Percentiles rank a stretch among this genome's conserved stretches.
phyloP scores from a whole-genome alignment of 1,140 invertebrate genomes.

The Diachasma alloeum region DNA sequence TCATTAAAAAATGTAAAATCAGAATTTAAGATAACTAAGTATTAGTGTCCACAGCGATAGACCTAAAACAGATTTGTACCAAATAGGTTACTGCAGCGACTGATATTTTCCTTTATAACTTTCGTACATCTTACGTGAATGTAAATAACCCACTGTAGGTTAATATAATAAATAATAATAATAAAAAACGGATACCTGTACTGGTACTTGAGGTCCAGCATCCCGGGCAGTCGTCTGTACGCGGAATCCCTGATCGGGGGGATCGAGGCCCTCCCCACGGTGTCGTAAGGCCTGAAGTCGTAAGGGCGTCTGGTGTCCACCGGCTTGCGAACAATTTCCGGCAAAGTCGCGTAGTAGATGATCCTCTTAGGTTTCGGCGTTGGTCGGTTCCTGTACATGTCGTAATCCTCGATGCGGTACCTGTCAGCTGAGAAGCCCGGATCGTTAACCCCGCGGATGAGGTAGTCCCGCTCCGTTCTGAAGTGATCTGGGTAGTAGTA shows the following conservation, averaged over 20 bases:
- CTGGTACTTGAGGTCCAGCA: slow-evolving; percentile 40
- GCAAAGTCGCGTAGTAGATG: slow-evolving; percentile 64
- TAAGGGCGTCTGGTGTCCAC: slow-evolving; percentile 48
- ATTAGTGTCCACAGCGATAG: no score
- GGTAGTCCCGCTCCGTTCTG: slow-evolving; percentile 44
- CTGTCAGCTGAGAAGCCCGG: slow-evolving; percentile 46
- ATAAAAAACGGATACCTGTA: slow-evolving; percentile 39
- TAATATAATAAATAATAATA: no score
- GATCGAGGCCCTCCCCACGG: slow-evolving; percentile 9
- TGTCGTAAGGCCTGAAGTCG: slow-evolving; percentile 18
- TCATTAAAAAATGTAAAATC: no score
- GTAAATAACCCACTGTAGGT: no score
- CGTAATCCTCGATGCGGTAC: slow-evolving; percentile 51
- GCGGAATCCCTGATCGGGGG: slow-evolving; percentile 33
- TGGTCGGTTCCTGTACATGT: slow-evolving; percentile 48
- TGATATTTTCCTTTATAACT: no score
- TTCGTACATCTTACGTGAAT: no score
- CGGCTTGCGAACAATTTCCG: slow-evolving; percentile 61
- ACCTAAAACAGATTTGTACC: no score
- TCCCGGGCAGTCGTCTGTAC: slow-evolving; percentile 40
- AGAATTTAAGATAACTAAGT: no score
- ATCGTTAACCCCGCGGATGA: slow-evolving; percentile 37
- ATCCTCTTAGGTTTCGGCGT: slow-evolving; percentile 59
- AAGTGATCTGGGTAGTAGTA: slow-evolving; percentile 52
- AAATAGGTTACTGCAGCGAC: no score